Conservation (phyloP, 2,888 invertebrate genomes). For the Lordiphosa fenestrarum region DNA sequence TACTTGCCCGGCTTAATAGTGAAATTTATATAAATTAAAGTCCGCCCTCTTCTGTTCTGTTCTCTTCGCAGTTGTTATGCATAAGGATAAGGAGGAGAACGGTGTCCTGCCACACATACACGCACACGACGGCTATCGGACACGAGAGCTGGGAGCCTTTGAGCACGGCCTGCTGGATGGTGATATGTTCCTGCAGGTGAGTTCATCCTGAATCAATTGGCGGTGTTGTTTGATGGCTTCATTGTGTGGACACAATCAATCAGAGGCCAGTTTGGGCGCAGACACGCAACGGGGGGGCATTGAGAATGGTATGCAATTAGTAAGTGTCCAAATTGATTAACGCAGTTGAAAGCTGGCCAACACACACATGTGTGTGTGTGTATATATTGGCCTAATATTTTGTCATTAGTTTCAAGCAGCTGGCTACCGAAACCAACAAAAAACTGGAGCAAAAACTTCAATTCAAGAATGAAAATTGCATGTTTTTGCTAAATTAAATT, state of each 20-base stretch:
- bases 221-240: constrained; percentile 58
- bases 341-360: constrained; percentile 43
- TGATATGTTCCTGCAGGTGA: constrained; percentile 97
- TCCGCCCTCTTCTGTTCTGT: constrained; percentile 10
- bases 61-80: constrained; percentile 92
- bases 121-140: constrained; percentile 83
- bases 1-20: too few species aligned
- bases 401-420: constrained; percentile 9
- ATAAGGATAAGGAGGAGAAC: constrained; percentile 96
- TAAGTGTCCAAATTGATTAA: constrained; percentile 30
- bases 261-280: constrained; percentile 46
- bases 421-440: neutral
- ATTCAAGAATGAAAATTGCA: constrained; percentile 49
- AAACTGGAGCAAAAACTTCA: constrained; percentile 8
- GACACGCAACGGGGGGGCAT: constrained; percentile 32
- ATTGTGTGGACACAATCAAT: constrained; percentile 63
- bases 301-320: constrained; percentile 32
- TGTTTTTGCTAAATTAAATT: constrained; percentile 71
- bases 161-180: constrained; percentile 95
- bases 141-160: constrained; percentile 90
- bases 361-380: constrained; percentile 4
- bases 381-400: constrained; percentile 11
- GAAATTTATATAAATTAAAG: constrained; percentile 56
- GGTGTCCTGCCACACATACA: constrained; percentile 85
- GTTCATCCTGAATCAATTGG: constrained; percentile 40